Percentiles rank a stretch among this genome's conserved stretches.
These are phyloP conservation scores for Podotricha telesiphe DNA, from an alignment of 2,888 invertebrate genomes.

Conservation along the genomic window DNA sequence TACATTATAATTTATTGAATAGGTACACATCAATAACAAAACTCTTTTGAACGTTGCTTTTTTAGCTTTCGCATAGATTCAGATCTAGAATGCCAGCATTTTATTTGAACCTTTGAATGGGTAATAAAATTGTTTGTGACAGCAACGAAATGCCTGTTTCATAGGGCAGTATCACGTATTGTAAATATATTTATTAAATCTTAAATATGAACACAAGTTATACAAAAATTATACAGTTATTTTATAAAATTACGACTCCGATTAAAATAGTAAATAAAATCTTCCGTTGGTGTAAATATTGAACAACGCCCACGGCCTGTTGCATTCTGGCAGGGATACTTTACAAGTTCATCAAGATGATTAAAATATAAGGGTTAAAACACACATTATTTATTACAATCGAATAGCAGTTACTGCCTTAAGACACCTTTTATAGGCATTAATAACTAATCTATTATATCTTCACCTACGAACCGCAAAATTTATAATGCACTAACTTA, in stretches of 20 bases:
- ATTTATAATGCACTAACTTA: slow-evolving; percentile 66
- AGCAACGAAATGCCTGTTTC: slow-evolving; percentile 14
- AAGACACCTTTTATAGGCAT: slow-evolving; percentile 27
- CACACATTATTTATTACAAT: slow-evolving; percentile 21
- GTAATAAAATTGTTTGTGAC: background rate
- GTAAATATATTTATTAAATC: slow-evolving; percentile 15
- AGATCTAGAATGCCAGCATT: background rate
- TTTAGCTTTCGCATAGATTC: background rate
- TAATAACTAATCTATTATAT: slow-evolving; percentile 35
- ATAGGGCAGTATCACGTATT: slow-evolving; percentile 21
- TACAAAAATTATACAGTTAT: slow-evolving; percentile 16
- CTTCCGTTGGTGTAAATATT: slow-evolving; percentile 24
- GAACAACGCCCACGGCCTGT: slow-evolving; percentile 16
- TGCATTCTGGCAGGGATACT: slow-evolving; percentile 29
- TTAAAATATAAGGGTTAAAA: slow-evolving; percentile 17
- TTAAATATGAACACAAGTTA: slow-evolving; percentile 25
- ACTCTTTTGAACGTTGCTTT: background rate
- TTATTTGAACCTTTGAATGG: background rate
- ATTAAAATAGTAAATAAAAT: slow-evolving; percentile 27
- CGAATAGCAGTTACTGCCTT: slow-evolving; percentile 31
- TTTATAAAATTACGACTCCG: background rate
- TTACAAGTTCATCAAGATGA: slow-evolving; percentile 20
- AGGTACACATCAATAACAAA: background rate
- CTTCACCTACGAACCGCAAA: slow-evolving; percentile 56
- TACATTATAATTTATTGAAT: background rate